Evolutionary conservation across 2,888 invertebrate genomes (phyloP).

Genomic region (Latrodectus elegans): DNA sequence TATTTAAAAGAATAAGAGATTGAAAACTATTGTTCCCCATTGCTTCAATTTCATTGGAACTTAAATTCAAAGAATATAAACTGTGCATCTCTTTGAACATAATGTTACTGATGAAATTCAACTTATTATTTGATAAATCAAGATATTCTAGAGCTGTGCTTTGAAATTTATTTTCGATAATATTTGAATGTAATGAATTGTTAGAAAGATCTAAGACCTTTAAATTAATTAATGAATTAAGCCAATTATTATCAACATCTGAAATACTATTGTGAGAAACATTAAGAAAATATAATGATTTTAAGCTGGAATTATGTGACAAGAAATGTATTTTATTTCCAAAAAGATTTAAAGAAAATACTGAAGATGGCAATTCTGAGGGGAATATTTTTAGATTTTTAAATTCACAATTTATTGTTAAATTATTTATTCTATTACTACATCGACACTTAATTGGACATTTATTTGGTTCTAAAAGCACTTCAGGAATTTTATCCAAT

Average conservation of each 20-base stretch:
- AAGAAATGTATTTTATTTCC: slow-evolving; percentile 44
- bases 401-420: slow-evolving; percentile 36
- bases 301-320: slow-evolving; percentile 29
- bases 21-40: slow-evolving; percentile 39
- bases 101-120: slow-evolving; percentile 18
- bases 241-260: slow-evolving; percentile 28
- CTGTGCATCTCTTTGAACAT: slow-evolving; percentile 72
- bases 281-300: slow-evolving; percentile 36
- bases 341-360: slow-evolving; percentile 36
- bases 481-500: background rate
- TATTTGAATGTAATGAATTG: slow-evolving; percentile 36
- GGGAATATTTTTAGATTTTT: slow-evolving; percentile 32
- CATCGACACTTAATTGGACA: slow-evolving; percentile 49
- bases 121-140: slow-evolving; percentile 55
- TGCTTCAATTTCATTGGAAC: slow-evolving; percentile 75
- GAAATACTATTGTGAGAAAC: slow-evolving; percentile 50
- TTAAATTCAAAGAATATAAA: slow-evolving; percentile 73
- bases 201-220: slow-evolving; percentile 50
- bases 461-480: background rate
- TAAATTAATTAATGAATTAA: slow-evolving; percentile 26
- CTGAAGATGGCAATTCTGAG: slow-evolving; percentile 11
- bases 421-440: slow-evolving; percentile 7
- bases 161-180: slow-evolving; percentile 25
- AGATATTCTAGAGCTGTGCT: slow-evolving; percentile 24
- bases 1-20: slow-evolving; percentile 7